phyloP scores from a whole-genome alignment of 2,797 vertebrate species.

The Poeciliopsis presidionis region DNA sequence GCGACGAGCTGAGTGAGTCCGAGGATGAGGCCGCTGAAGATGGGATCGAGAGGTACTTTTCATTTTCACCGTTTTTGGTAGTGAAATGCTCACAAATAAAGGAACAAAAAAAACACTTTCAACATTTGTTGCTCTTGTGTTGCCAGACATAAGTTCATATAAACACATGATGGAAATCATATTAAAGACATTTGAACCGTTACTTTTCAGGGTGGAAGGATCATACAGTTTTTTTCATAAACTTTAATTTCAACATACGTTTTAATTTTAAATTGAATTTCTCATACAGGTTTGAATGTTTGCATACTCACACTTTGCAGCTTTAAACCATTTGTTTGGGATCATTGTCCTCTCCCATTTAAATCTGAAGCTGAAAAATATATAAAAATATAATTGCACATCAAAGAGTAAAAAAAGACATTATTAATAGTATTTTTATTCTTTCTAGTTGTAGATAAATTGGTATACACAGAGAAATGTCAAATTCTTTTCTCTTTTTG shows the following conservation, averaged over 20 bases:
- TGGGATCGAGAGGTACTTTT: conserved; percentile 48
- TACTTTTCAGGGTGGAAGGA: background rate
- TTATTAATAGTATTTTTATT: background rate
- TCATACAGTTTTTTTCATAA: background rate
- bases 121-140: background rate
- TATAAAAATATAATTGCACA: background rate
- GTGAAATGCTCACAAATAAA: background rate
- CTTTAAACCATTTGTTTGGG: background rate
- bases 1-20: conserved; percentile 82
- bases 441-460: background rate
- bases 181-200: background rate
- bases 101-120: background rate
- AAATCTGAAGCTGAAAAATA: background rate
- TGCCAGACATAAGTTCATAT: background rate
- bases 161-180: background rate
- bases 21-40: conserved; percentile 80
- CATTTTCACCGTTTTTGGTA: background rate
- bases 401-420: background rate
- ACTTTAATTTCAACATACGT: background rate
- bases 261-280: background rate
- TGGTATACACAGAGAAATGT: background rate
- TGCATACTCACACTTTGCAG: background rate
- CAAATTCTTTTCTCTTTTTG: background rate
- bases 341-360: background rate
- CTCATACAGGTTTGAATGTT: background rate